phyloP scores from a whole-genome alignment of 2,888 invertebrate genomes.

The Melitaea athalia region DNA sequence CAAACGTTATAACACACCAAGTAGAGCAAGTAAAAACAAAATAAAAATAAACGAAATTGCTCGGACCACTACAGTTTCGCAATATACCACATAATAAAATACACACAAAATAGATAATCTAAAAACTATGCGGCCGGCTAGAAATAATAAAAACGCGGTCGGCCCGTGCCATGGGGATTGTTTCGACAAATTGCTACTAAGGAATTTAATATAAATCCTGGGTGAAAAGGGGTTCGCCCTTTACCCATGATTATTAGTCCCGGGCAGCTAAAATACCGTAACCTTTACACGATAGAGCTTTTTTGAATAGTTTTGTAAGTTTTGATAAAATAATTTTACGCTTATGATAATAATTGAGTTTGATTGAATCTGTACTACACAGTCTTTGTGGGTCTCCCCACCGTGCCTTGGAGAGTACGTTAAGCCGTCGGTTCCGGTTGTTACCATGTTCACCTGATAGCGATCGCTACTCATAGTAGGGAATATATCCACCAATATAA shows the following conservation, averaged over 20 bases:
- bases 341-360: no score
- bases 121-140: conserved; percentile 28
- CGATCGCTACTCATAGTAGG: no score
- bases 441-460: no score
- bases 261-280: conserved; percentile 39
- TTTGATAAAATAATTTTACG: no score
- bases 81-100: conserved; percentile 11
- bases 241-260: conserved; percentile 69
- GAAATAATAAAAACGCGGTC: conserved; percentile 68
- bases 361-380: no score
- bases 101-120: conserved; percentile 6
- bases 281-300: conserved; percentile 1
- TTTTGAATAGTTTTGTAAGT: no score
- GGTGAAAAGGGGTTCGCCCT: conserved; percentile 71
- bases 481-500: no score
- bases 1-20: background rate
- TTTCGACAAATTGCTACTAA: conserved; percentile 74
- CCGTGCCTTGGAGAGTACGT: no score
- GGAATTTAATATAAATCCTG: conserved; percentile 80
- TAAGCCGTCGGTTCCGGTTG: no score
- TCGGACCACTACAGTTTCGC: background rate
- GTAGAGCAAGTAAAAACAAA: background rate
- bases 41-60: no score
- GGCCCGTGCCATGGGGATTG: conserved; percentile 62
- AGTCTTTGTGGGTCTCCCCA: no score